A percentile compares a stretch with the other conserved stretches of the same genome.
These are phyloP conservation scores for Liasis olivaceus DNA, from an alignment of 2,797 vertebrate genomes.

Conservation along the genomic window DNA sequence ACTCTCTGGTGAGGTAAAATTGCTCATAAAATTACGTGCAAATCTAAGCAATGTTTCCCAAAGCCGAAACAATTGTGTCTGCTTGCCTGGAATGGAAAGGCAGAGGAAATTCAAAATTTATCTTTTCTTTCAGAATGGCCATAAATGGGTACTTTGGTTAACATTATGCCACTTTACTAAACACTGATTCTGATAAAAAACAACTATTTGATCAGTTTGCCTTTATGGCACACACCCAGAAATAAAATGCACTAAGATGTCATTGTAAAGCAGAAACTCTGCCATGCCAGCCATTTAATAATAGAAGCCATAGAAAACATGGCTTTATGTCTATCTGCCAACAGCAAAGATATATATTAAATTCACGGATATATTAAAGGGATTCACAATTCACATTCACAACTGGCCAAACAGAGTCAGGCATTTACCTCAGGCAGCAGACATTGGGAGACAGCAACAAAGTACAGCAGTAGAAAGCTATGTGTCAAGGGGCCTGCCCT, in stretches of 20 bases:
- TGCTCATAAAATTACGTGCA: constrained; percentile 31
- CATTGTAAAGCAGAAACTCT: not conserved
- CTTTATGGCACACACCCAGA: not conserved
- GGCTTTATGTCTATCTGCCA: not conserved
- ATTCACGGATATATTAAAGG: not conserved
- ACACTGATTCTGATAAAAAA: constrained; percentile 12
- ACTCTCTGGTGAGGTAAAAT: constrained; percentile 29
- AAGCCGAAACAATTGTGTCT: constrained; percentile 33
- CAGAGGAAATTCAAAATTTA: constrained; percentile 28
- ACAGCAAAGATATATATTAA: not conserved
- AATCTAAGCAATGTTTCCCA: constrained; percentile 21
- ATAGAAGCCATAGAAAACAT: not conserved
- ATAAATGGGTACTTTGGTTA: constrained; percentile 34
- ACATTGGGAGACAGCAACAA: not conserved
- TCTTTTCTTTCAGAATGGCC: constrained; percentile 45
- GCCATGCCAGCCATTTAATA: not conserved
- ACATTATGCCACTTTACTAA: constrained; percentile 26
- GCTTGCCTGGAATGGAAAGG: constrained; percentile 27
- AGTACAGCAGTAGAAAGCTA: not conserved
- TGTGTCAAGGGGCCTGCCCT: not conserved
- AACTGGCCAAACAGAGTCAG: not conserved
- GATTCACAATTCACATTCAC: not conserved
- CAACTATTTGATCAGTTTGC: constrained; percentile 16
- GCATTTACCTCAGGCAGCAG: not conserved
- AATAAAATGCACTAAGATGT: not conserved